A percentile compares a stretch with the other conserved stretches of the same genome.
These are phyloP conservation scores for Paradoxurus hermaphroditus DNA, from an alignment of 2,113 vertebrate genomes.

Conservation along the genomic window DNA sequence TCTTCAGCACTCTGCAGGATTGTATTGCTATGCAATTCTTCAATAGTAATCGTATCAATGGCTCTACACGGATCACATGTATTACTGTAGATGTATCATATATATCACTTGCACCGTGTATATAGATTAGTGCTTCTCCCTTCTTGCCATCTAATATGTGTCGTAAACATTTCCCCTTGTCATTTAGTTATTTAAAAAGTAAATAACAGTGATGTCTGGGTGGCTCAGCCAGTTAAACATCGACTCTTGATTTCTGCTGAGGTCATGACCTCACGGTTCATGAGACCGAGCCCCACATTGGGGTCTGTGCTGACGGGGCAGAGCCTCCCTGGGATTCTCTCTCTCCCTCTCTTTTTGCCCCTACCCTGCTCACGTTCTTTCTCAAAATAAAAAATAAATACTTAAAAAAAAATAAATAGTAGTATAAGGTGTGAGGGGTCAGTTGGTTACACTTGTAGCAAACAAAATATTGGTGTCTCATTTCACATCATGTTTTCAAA, in stretches of 20 bases:
- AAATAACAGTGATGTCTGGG: neutral
- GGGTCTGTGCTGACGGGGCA: too few species aligned
- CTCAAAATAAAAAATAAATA: too few species aligned
- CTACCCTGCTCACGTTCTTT: too few species aligned
- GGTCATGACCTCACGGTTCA: too few species aligned
- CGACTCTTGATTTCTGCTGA: too few species aligned
- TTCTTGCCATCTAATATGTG: neutral
- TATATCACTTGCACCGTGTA: neutral
- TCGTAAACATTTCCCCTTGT: neutral
- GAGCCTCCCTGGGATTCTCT: too few species aligned
- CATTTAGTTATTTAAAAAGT: neutral
- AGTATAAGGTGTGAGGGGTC: neutral
- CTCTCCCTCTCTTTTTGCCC: too few species aligned
- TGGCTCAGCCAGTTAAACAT: too few species aligned
- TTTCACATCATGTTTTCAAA: conserved; percentile 4
- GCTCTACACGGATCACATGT: neutral
- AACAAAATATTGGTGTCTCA: neutral
- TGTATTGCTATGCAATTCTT: neutral
- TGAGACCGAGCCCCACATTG: too few species aligned
- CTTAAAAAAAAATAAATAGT: neutral
- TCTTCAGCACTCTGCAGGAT: neutral
- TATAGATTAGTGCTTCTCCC: neutral
- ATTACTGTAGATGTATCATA: neutral
- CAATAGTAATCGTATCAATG: neutral
- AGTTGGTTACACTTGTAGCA: neutral